Percentiles rank a stretch among this genome's conserved stretches.
Conservation (phyloP, 2,888 invertebrate genomes). For the Standfussiana lucernea region DNA sequence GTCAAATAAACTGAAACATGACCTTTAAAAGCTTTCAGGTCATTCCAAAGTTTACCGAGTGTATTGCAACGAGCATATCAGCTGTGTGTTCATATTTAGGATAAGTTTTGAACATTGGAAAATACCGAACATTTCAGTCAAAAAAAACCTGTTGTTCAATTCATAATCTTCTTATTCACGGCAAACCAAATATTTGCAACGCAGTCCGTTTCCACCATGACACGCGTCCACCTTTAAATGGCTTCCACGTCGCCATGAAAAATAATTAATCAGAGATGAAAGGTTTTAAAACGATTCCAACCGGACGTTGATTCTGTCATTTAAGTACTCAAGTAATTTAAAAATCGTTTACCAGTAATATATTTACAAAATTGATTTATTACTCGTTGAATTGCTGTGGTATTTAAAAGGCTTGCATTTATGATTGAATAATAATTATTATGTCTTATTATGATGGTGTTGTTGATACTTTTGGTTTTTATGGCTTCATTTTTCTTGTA, state of each 20-base stretch:
- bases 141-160: conserved; percentile 36
- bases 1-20: neutral
- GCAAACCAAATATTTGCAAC: conserved; percentile 16
- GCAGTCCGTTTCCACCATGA: conserved; percentile 15
- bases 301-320: conserved; percentile 59
- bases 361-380: conserved; percentile 60
- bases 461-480: conserved; percentile 22
- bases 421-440: conserved; percentile 37
- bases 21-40: conserved; percentile 3
- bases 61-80: neutral
- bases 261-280: conserved; percentile 73
- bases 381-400: conserved; percentile 17
- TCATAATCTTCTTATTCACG: conserved; percentile 11
- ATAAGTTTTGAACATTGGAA: neutral
- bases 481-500: neutral
- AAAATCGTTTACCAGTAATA: conserved; percentile 60
- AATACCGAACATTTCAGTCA: conserved; percentile 7
- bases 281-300: conserved; percentile 67
- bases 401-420: conserved; percentile 46
- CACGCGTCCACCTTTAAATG: conserved; percentile 55
- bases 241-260: conserved; percentile 61
- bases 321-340: conserved; percentile 61
- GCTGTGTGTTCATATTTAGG: neutral
- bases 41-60: neutral
- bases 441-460: conserved; percentile 37